Evolutionary conservation across 2,113 vertebrate species (phyloP), one percentile per base, ranked within the genome.

Genomic region (Bubalus kerabau): DNA sequence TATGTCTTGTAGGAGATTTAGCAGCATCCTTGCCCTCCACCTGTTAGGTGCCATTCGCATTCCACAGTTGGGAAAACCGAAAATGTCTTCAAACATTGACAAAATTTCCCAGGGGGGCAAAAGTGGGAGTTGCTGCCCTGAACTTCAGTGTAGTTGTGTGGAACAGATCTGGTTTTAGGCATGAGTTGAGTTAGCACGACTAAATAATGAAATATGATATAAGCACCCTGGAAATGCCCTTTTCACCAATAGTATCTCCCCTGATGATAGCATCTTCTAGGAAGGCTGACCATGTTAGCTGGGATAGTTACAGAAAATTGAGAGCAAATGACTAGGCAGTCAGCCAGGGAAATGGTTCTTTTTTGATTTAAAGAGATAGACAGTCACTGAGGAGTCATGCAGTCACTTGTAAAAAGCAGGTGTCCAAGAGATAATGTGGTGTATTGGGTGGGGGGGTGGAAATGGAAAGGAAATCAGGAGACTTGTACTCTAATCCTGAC

Each of bases 371-470:
- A 85, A 57, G 64, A 83, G 85, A 88, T 57, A 24, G 24, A 64
- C 28, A 85, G 52, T 95, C 46, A 46, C 40, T 76, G 2, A 32
- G 85, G 87, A 90, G 84, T 57, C 74, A n/a, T 43, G 62, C 1
- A 48, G 46, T 87, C 67, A 93, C 81, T 64, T 94, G 83, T 84
- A 24, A 89, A 96, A 96, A 76, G 71, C 89, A 97, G 78, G 91
- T 93, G 78, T 94, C 81, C 7, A 46, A 62, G 91, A 91, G 78
- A 71, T 71, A 48, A 15, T 30, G 14, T 23, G 43, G 21, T 71
- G 3, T 74, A 40, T 85, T 76, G 6, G 64, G 46, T 62, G 30
- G 30, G 60, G 28, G 64, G 30, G 48, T 48, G 48, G 52, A 32
- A 46, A 57, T 40, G 81, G 74, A 60, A 64, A 81, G 87, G 84